phyloP scores from a whole-genome alignment of 2,888 invertebrate species.

The Hipparchia semele region DNA sequence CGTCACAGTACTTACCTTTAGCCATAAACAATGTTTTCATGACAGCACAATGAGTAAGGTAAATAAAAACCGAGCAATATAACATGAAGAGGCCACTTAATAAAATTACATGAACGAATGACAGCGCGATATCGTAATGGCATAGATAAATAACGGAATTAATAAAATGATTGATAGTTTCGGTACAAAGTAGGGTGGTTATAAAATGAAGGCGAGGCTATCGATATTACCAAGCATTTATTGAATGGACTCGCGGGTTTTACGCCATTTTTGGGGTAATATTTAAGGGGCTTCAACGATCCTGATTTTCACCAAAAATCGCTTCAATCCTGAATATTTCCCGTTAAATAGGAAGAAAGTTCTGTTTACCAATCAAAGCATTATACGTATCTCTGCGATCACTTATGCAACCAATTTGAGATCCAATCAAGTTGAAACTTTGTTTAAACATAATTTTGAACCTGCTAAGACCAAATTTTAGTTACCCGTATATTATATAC shows the following conservation, averaged over 20 bases:
- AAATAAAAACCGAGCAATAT: conserved; percentile 46
- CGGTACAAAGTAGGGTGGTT: conserved; percentile 47
- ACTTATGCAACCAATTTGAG: neutral
- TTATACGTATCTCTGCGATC: too few species aligned
- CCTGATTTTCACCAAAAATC: too few species aligned
- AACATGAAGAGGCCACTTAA: conserved; percentile 64
- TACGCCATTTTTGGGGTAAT: conserved; percentile 9
- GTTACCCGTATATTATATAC: too few species aligned
- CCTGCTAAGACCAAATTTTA: too few species aligned
- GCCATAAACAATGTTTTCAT: conserved; percentile 22
- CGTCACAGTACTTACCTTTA: neutral
- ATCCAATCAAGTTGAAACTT: neutral
- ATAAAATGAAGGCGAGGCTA: conserved; percentile 43
- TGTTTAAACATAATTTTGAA: too few species aligned
- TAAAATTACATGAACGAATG: conserved; percentile 74
- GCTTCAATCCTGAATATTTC: too few species aligned
- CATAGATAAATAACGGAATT: conserved; percentile 75
- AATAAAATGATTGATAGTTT: conserved; percentile 73
- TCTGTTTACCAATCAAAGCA: too few species aligned
- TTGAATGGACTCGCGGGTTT: conserved; percentile 7
- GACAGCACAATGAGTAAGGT: conserved; percentile 36
- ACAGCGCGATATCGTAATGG: conserved; percentile 64
- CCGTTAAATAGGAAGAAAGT: conserved; percentile 1
- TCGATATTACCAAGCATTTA: conserved; percentile 28
- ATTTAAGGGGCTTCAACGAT: neutral